These are phyloP conservation scores for Hypomecis atomaria DNA, from an alignment of 2,888 invertebrate species.

Conservation along the genomic window DNA sequence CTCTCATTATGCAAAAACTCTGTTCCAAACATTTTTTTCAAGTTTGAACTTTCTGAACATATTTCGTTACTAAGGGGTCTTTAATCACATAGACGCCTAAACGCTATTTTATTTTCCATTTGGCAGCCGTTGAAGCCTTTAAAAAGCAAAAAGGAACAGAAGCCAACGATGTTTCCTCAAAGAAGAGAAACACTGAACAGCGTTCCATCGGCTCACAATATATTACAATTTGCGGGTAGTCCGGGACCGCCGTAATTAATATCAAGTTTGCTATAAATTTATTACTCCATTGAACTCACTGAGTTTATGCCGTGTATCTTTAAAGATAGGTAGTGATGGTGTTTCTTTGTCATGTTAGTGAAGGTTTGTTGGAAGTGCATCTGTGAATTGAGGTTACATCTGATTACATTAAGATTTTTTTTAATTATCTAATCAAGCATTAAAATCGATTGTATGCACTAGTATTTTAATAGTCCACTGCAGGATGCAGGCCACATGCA, in stretches of 20 bases:
- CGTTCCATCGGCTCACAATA: slow-evolving; percentile 56
- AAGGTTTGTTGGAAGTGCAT: slow-evolving; percentile 16
- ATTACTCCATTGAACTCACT: slow-evolving; percentile 26
- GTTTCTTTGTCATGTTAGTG: not conserved
- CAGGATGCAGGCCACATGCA: no score
- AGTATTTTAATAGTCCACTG: no score
- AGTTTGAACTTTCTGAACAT: no score
- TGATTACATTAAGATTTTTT: no score
- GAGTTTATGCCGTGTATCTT: slow-evolving; percentile 28
- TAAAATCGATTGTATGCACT: no score
- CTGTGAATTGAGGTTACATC: no score
- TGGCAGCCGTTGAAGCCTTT: not conserved
- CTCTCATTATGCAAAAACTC: no score
- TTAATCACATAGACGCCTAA: no score
- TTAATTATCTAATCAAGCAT: no score
- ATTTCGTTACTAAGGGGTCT: no score
- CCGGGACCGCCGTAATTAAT: slow-evolving; percentile 73
- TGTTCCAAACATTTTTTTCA: no score
- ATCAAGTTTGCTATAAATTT: slow-evolving; percentile 70
- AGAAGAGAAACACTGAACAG: slow-evolving; percentile 29
- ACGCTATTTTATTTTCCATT: no score
- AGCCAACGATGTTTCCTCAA: slow-evolving; percentile 15
- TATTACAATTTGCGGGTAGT: slow-evolving; percentile 71
- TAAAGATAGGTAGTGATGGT: slow-evolving; percentile 9
- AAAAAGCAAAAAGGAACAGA: slow-evolving; percentile 17